phyloP scores from a whole-genome alignment of 2,113 vertebrate species.

The Pluvianellus socialis region DNA sequence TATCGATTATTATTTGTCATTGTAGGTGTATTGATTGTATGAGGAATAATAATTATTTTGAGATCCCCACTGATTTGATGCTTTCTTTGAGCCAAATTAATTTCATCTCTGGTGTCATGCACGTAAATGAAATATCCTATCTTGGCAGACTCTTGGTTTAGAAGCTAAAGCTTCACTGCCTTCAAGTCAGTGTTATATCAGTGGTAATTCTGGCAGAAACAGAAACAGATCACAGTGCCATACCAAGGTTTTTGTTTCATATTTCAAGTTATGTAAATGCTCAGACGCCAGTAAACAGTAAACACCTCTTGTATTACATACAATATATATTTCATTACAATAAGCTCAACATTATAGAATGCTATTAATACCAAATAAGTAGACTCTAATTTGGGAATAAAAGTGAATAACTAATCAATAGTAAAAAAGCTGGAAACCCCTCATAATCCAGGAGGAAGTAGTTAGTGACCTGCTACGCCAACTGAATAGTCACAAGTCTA shows the following conservation, averaged over 20 bases:
- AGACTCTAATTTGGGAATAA: neutral
- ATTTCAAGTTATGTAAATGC: neutral
- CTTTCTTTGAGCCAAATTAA: neutral
- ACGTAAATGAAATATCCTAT: neutral
- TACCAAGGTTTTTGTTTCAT: neutral
- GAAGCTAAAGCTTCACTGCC: neutral
- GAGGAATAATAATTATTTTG: neutral
- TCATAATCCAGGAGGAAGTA: too few relatives aligned
- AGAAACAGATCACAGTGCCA: neutral
- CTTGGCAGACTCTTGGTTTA: neutral
- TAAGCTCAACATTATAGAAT: neutral
- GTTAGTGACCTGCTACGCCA: too few relatives aligned
- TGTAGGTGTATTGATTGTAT: neutral
- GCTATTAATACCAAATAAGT: neutral
- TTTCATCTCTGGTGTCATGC: neutral
- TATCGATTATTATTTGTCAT: neutral
- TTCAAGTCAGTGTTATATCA: neutral
- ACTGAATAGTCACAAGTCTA: too few relatives aligned
- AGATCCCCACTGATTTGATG: neutral
- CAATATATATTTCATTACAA: neutral
- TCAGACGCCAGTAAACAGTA: neutral
- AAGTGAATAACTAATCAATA: neutral
- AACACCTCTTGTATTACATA: neutral
- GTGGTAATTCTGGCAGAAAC: neutral
- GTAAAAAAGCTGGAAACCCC: too few relatives aligned